Conservation (phyloP, 2,113 vertebrate species). For the Orthonyx spaldingii region DNA sequence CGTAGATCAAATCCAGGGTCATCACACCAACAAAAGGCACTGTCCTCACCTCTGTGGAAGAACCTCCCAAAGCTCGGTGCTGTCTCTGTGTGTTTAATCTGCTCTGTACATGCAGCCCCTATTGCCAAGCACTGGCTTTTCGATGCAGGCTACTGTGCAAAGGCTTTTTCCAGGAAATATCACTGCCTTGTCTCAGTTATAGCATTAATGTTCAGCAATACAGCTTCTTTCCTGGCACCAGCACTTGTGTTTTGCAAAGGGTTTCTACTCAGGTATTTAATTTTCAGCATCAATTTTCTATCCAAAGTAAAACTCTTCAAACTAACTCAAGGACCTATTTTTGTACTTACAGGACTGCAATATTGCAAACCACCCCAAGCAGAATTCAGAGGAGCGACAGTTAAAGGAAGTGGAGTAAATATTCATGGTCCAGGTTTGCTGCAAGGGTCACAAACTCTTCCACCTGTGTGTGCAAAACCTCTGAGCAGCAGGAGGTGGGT, state of each 20-base stretch:
- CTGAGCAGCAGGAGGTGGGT: background rate
- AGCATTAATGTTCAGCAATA: background rate
- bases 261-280: background rate
- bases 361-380: background rate
- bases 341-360: background rate
- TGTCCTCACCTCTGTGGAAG: background rate
- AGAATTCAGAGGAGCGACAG: background rate
- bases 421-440: background rate
- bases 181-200: background rate
- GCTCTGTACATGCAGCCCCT: background rate
- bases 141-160: background rate
- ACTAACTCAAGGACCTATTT: background rate
- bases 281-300: background rate
- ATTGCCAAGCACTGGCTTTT: background rate
- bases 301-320: background rate
- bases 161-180: background rate
- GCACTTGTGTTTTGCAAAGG: background rate
- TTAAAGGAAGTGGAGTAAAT: background rate
- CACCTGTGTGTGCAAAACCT: background rate
- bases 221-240: background rate
- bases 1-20: background rate
- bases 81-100: background rate
- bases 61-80: background rate
- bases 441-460: background rate
- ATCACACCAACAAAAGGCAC: background rate